Conservation (phyloP, 2,888 invertebrate species). For the Chrysina gloriosa region DNA sequence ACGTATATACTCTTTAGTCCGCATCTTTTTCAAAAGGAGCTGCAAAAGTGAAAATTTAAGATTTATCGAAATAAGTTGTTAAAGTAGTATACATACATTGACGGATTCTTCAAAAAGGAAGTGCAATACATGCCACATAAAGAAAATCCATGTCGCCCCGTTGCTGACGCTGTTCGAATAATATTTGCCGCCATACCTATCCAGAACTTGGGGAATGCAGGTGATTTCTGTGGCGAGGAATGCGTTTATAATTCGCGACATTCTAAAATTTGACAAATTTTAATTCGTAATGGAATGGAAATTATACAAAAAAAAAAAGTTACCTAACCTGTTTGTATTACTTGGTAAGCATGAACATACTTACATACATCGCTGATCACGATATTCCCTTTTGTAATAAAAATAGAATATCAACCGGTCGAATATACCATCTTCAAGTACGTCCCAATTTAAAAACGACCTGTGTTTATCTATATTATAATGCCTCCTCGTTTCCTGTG, state of each 20-base stretch:
- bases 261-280: conserved; percentile 43
- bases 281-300: no score
- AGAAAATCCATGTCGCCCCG: conserved; percentile 60
- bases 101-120: conserved; percentile 56
- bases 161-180: conserved; percentile 61
- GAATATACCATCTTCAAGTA: no score
- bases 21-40: conserved; percentile 56
- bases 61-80: not conserved
- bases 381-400: no score
- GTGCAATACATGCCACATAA: conserved; percentile 58
- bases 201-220: conserved; percentile 57
- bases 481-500: no score
- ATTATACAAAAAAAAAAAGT: no score
- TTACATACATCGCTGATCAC: no score
- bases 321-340: no score
- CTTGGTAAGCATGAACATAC: no score
- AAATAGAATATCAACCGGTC: no score
- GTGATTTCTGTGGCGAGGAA: conserved; percentile 60
- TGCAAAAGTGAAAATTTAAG: conserved; percentile 47
- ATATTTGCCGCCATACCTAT: conserved; percentile 57
- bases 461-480: no score
- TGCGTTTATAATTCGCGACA: conserved; percentile 53
- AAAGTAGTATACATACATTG: conserved; percentile 52
- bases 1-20: conserved; percentile 56
- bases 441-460: no score